Conservation (phyloP, 2,888 invertebrate genomes). For the Volucella inanis region DNA sequence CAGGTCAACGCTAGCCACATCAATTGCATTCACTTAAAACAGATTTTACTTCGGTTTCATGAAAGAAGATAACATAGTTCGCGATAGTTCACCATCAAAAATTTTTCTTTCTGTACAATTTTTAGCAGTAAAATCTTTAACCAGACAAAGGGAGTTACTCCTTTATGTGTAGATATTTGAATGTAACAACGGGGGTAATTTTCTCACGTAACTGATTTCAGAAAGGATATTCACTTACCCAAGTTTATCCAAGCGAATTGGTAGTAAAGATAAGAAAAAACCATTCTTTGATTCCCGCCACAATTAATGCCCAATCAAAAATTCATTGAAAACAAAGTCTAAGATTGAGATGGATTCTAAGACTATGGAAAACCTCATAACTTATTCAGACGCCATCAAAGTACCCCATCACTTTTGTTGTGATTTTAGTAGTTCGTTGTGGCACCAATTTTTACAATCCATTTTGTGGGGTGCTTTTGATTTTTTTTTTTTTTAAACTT, state of each 20-base stretch:
- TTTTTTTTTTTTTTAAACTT: constrained; percentile 11
- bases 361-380: background rate
- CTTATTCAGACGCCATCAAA: constrained; percentile 8
- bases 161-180: background rate
- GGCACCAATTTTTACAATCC: background rate
- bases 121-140: no score
- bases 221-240: background rate
- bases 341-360: background rate
- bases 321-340: constrained; percentile 33
- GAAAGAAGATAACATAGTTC: no score
- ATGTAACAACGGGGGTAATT: background rate
- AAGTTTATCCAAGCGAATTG: background rate
- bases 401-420: constrained; percentile 6
- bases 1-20: no score
- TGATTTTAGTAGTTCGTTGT: constrained; percentile 41
- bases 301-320: constrained; percentile 42
- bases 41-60: no score
- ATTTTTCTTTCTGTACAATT: no score
- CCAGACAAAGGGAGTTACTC: background rate
- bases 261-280: constrained; percentile 7
- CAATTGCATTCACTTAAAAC: no score
- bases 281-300: constrained; percentile 10
- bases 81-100: no score
- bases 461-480: background rate
- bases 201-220: background rate